These are phyloP conservation scores for Netelia inedita DNA, from an alignment of 2,888 invertebrate genomes.

Conservation along the genomic window DNA sequence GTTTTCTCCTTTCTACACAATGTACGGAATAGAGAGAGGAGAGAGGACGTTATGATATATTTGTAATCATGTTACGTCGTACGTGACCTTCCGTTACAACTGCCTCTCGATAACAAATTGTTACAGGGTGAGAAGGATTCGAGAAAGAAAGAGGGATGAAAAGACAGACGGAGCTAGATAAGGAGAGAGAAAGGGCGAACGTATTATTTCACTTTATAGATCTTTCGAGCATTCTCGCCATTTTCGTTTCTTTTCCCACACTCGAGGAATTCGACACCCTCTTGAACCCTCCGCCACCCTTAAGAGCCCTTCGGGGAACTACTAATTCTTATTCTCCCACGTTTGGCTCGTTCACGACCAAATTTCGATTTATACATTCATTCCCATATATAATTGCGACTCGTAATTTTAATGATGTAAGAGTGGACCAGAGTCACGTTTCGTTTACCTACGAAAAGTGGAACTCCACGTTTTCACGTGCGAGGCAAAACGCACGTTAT, in stretches of 20 bases:
- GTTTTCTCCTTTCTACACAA: constrained; percentile 64
- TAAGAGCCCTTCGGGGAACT: constrained; percentile 52
- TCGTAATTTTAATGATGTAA: constrained; percentile 48
- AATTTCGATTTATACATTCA: constrained; percentile 54
- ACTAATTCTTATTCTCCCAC: constrained; percentile 36
- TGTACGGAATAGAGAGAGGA: constrained; percentile 64
- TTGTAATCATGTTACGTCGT: constrained; percentile 83
- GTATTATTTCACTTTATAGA: constrained; percentile 67
- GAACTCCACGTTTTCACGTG: constrained; percentile 62
- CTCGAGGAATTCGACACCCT: constrained; percentile 54
- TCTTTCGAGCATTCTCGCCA: constrained; percentile 12
- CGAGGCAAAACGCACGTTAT: constrained; percentile 8
- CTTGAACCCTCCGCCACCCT: constrained; percentile 40
- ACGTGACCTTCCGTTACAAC: constrained; percentile 84
- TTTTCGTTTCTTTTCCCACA: constrained; percentile 28
- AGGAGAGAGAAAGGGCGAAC: constrained; percentile 61
- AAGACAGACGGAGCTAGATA: constrained; percentile 36
- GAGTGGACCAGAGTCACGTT: constrained; percentile 35
- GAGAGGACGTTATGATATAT: constrained; percentile 83
- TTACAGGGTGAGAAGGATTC: constrained; percentile 57
- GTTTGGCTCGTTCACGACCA: not conserved
- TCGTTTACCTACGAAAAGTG: constrained; percentile 32
- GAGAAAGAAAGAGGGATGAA: constrained; percentile 67
- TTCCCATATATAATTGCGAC: constrained; percentile 27
- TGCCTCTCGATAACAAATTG: constrained; percentile 82